Evolutionary conservation across 2,797 vertebrate genomes (phyloP).

Genomic region (Centroberyx gerrardi): DNA sequence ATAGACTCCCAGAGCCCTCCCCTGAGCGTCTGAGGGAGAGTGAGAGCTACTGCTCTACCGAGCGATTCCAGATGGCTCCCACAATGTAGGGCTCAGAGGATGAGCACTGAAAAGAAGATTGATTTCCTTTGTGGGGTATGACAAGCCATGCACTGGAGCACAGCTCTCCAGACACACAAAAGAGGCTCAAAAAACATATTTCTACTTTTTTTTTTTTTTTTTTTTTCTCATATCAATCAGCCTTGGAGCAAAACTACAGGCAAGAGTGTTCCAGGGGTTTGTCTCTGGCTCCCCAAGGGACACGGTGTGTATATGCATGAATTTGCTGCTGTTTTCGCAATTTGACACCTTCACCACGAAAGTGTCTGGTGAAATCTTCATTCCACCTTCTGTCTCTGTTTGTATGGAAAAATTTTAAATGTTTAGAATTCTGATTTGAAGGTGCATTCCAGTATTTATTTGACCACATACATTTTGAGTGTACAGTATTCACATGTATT

Average conservation of each 20-base stretch:
- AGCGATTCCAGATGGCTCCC: constrained; percentile 84
- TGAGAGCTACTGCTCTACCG: constrained; percentile 73
- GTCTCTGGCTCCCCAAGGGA: constrained; percentile 47
- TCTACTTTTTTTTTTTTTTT: constrained; percentile 51
- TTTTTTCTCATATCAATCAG: constrained; percentile 65
- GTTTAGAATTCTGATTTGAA: constrained; percentile 16
- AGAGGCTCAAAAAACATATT: constrained; percentile 74
- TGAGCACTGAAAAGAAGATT: constrained; percentile 85
- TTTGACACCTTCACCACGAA: constrained; percentile 49
- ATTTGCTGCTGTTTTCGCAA: constrained; percentile 25
- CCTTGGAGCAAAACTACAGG: constrained; percentile 58
- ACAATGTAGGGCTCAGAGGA: constrained; percentile 81
- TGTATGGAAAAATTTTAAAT: constrained; percentile 16
- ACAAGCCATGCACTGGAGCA: constrained; percentile 81
- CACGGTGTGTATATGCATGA: constrained; percentile 50
- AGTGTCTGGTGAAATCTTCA: constrained; percentile 24
- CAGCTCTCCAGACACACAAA: constrained; percentile 79
- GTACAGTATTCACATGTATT: neutral
- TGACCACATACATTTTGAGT: neutral
- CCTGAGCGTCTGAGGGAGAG: constrained; percentile 60
- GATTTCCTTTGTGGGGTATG: constrained; percentile 86
- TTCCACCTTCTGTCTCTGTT: constrained; percentile 11
- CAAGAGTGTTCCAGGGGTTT: constrained; percentile 47
- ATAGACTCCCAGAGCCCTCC: constrained; percentile 69
- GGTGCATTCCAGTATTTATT: neutral